Percentiles rank a stretch among this genome's conserved stretches.
These are phyloP conservation scores for Akabosia matsudoensis DNA, from an alignment of 1,140 invertebrate species.

Conservation along the genomic window DNA sequence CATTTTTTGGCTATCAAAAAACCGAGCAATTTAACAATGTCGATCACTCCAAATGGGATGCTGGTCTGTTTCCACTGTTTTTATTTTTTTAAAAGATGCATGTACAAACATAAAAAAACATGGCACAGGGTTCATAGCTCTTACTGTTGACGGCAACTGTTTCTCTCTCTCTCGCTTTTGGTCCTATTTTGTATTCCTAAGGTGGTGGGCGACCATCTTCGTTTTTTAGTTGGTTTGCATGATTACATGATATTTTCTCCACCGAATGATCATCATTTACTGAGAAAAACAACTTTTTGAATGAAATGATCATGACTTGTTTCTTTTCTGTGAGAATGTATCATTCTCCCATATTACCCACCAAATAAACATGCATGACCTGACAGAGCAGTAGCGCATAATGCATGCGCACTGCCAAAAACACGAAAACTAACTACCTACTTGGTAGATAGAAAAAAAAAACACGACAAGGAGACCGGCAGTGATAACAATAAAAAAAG, in stretches of 20 bases:
- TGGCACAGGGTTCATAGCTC: too few relatives aligned
- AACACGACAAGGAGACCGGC: neutral
- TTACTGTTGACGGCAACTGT: neutral
- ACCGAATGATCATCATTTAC: neutral
- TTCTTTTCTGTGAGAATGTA: neutral
- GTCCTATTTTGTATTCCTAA: conserved; percentile 47
- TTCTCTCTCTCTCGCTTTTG: neutral
- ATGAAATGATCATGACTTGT: neutral
- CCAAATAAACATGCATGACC: neutral
- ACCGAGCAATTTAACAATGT: neutral
- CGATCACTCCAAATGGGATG: too few relatives aligned
- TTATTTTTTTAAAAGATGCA: too few relatives aligned
- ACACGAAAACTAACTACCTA: neutral
- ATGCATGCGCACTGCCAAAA: conserved; percentile 6
- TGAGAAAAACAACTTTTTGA: neutral
- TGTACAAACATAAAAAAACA: too few relatives aligned
- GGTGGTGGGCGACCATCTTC: conserved; percentile 32
- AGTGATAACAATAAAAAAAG: conserved; percentile 6
- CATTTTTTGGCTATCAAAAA: neutral
- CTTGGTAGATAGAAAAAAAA: too few relatives aligned
- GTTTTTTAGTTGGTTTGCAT: neutral
- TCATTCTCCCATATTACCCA: neutral
- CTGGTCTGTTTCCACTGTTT: too few relatives aligned
- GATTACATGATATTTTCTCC: neutral
- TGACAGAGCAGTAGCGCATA: too few relatives aligned